Evolutionary conservation across 1,140 invertebrate genomes (phyloP), one percentile per base, ranked within the genome.

Genomic region (Lepidurus arcticus): DNA sequence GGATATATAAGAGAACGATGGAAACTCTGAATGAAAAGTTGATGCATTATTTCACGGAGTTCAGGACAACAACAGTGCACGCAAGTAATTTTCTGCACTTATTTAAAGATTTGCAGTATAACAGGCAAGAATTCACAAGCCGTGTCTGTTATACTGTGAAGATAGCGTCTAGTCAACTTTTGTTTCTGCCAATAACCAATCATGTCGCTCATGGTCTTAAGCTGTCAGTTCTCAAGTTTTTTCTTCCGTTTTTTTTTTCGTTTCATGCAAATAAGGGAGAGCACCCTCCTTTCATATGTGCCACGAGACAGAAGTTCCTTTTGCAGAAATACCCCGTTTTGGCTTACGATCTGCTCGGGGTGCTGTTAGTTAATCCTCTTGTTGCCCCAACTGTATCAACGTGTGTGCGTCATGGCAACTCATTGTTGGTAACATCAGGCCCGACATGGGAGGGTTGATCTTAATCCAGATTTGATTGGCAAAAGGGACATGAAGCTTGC

Each of bases 391-490:
- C 53, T 65, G 53, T 21, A 65, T 65, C 53, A 65, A 65, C 53
- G 53, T 65, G 53, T 21, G 53, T 65, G 53, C 53, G 53, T 65
- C 53, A 65, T 65, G 53, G 53, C 21, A 65, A 65, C 53, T 65
- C 53, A 65, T 65, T 65, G 53, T 65, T 65, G 53, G 53, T 21
- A 65, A 65, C 53, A 65, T 65, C 53, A 65, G 53, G 53, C 8
- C 53, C 53, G 53, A 65, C 53, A 65, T 65, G 53, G 53, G 53
- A 65, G 53, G 53, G 53, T 65, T 65, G 53, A 65, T 65, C n/a
- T 65, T 65, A 65, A 65, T 65, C 53, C 53, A 65, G 53, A 65
- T 65, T 65, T 65, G 53, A 65, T 65, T 65, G 53, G 53, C 53
- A 65, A 65, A 65, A 65, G 53, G 53, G 53, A 65, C 53, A 65